Base-by-base conservation (phyloP, 2,888 invertebrate species). In the Callosobruchus maculatus region DNA sequence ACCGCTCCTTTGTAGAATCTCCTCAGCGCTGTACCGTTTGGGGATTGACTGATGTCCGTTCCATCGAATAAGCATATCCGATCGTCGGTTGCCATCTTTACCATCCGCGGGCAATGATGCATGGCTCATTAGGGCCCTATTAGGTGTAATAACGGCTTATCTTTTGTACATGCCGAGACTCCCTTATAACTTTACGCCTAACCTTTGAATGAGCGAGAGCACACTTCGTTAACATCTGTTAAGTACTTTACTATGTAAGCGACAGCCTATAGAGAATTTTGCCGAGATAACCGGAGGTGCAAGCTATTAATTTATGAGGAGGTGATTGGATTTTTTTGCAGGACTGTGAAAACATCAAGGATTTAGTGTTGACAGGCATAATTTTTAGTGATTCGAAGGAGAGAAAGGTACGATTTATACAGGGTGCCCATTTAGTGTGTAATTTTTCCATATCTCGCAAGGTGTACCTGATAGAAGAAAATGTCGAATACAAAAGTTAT, bases 81-180 rank as follows among this genome's bases (percentile, higher is more conserved):
- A 18, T 18, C 49, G 18, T 49, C 49, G 49, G 49, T 49, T 49
- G 49, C 70, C 18, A 22, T 26, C 22, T 70, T 26, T 26, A 22
- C 49, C 13, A 5, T 66, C 22, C 66, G 71, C 22, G 49, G 22
- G 67, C 71, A 26, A 67, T 72, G 72, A 31, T 68, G 72, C 67
- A 68, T 26, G 72, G 68, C 68, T 72, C 72, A 72, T 72, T 72
- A 72, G 67, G 67, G 26, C 68, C 68, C 72, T 72, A 72, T 72
- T 72, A 67, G 72, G 72, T 26, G 67, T 68, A 67, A 68, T 72
- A 72, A 72, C 68, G 72, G 72, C 22, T 72, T 22, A 69, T 22
- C 68, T 72, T 69, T 72, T 20, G 22, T 68, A 26, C 68, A 21
- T 26, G n/a, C 9, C 49, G 49, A 13, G 49, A 49, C 13, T 49